Conservation (phyloP, 2,113 vertebrate species). For the Xenopus tropicalis region UCB_Xtro_10.0 CM004450.2:113831001-113831500, state of each 20-base stretch:
- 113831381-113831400: constrained; percentile 23
- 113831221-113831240: constrained; percentile 96
- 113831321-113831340: constrained; percentile 57
- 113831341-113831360: constrained; percentile 35
- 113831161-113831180: constrained; percentile 98
- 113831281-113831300: constrained; percentile 95
- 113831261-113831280: constrained; percentile 63
- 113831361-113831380: constrained; percentile 20
- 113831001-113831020: constrained; percentile 72
- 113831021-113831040: constrained; percentile 95
- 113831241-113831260: constrained; percentile 78
- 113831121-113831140: constrained; percentile 92
- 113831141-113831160: constrained; percentile 69
- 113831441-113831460: neutral
- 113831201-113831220: constrained; percentile 96
- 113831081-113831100: constrained; percentile 97
- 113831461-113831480: neutral
- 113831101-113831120: constrained; percentile 98
- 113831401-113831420: constrained; percentile 15
- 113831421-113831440: constrained; percentile 10
- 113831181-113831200: constrained; percentile 96
- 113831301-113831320: constrained; percentile 76
- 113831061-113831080: constrained; percentile 99
- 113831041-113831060: constrained; percentile 97
- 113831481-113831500: too few species aligned